These are phyloP conservation scores for Drosophila affinis DNA, from an alignment of 2,888 invertebrate species.

Conservation along the genomic window DNA sequence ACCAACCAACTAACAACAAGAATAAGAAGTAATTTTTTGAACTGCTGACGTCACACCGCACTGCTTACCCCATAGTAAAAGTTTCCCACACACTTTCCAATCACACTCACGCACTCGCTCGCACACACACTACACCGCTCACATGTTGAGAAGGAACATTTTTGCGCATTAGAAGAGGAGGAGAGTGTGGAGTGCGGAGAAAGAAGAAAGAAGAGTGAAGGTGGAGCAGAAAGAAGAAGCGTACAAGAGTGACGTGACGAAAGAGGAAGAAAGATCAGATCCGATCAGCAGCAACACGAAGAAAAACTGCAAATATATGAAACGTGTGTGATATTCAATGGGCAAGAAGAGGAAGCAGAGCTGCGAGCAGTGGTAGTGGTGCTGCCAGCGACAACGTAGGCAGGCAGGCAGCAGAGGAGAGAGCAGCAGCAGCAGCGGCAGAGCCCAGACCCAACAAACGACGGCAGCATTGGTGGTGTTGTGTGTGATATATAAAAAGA, in stretches of 20 bases:
- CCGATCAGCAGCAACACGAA: slow-evolving; percentile 25
- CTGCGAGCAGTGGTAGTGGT: slow-evolving; percentile 35
- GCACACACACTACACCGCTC: background rate
- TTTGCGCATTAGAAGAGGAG: slow-evolving; percentile 10
- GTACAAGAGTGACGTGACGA: no score
- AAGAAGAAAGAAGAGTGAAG: slow-evolving; percentile 31
- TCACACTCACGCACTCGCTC: slow-evolving; percentile 31
- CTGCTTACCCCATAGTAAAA: slow-evolving; percentile 15
- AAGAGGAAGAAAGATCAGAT: background rate
- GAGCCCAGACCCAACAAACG: background rate
- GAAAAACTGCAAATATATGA: slow-evolving; percentile 59
- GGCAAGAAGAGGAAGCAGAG: slow-evolving; percentile 42
- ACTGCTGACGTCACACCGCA: slow-evolving; percentile 70
- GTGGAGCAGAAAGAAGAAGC: slow-evolving; percentile 19
- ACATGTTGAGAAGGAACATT: background rate
- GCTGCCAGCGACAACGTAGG: background rate
- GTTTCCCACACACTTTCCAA: slow-evolving; percentile 47
- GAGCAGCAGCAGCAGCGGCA: background rate
- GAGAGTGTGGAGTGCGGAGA: slow-evolving; percentile 37
- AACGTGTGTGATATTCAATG: slow-evolving; percentile 77
- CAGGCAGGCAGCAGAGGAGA: slow-evolving; percentile 1
- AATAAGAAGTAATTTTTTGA: slow-evolving; percentile 24
- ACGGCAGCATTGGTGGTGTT: slow-evolving; percentile 49
- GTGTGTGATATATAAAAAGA: slow-evolving; percentile 56
- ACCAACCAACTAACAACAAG: slow-evolving; percentile 27